Evolutionary conservation across 2,888 invertebrate species (phyloP).

Genomic region (Chymomyza caudatula): DNA sequence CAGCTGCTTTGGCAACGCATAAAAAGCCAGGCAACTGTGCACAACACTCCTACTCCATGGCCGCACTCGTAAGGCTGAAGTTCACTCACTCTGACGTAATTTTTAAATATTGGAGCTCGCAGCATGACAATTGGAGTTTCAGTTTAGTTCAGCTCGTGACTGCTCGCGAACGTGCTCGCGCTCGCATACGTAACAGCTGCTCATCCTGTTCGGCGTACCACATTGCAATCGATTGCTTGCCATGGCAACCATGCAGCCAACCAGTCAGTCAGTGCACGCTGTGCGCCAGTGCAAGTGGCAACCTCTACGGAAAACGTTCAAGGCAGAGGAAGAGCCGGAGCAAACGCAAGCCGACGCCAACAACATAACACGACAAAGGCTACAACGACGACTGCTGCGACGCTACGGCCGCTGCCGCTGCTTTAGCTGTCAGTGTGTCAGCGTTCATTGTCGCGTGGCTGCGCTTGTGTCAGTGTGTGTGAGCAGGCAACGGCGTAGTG

Average conservation of each 20-base stretch:
- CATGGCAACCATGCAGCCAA: slow-evolving; percentile 47
- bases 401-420: not conserved
- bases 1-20: slow-evolving; percentile 54
- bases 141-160: slow-evolving; percentile 55
- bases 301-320: slow-evolving; percentile 8
- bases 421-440: slow-evolving; percentile 44
- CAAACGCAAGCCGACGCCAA: slow-evolving; percentile 1
- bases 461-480: slow-evolving; percentile 34
- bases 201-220: not conserved
- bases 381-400: slow-evolving; percentile 11
- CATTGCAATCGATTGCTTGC: slow-evolving; percentile 12
- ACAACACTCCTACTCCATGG: slow-evolving; percentile 76
- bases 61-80: slow-evolving; percentile 63
- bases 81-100: slow-evolving; percentile 52
- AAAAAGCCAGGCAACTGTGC: slow-evolving; percentile 73
- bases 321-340: slow-evolving; percentile 13
- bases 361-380: not conserved
- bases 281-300: slow-evolving; percentile 75
- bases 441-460: slow-evolving; percentile 2
- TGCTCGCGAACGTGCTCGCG: slow-evolving; percentile 63
- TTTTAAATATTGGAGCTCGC: not conserved
- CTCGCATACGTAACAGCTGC: slow-evolving; percentile 24
- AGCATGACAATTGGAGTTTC: slow-evolving; percentile 14
- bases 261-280: slow-evolving; percentile 65
- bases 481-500: slow-evolving; percentile 37